Evolutionary conservation across 1,140 invertebrate species (phyloP), one percentile per base, ranked within the genome.

Genomic region (Zaprionus inermis): DNA sequence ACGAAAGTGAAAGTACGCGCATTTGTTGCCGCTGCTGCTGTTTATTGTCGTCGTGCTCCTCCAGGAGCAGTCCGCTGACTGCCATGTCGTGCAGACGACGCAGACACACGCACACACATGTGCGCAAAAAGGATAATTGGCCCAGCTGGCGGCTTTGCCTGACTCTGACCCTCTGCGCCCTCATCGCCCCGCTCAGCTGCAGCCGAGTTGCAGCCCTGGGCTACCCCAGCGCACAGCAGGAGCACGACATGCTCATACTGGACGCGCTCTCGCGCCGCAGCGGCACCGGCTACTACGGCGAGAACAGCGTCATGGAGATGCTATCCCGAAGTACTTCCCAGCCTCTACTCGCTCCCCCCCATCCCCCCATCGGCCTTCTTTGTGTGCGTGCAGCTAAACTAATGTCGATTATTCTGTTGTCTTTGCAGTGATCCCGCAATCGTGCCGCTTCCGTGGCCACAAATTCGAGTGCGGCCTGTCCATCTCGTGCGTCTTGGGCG

Each of bases 401-500:
- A 72, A 60, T 73, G 58, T 41, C 41, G 36, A 60, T 60, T 68
- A 58, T 76, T 72, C 71, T 30, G 38, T 77, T 73, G 80, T 76
- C 38, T 32, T 88, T 95, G 36, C 94, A 98, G 97, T 98, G 95
- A 98, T 98, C 88, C 97, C 97, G 1, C 97, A 98, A 90, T 96
- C 96, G 20, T 98, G 97, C 91, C 96, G 96, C 80, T 98, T 97
- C 94, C 95, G 96, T 79, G 97, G 97, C n/a, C 94, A 96, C 7
- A 95, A 96, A 85, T 98, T 97, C 93, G 95, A 97, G 72, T 98
- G 97, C 88, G 97, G 97, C 0, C 94, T 98, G 54, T 97, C 97
- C 91, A 96, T 98, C 74, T 96, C 96, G 52, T 98, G 97, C 91
- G 96, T 98, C 14, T 93, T 98, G 51, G 96, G 96, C 12, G 97